Evolutionary conservation across 2,113 vertebrate genomes (phyloP).

Genomic region (Proteles cristata): DNA sequence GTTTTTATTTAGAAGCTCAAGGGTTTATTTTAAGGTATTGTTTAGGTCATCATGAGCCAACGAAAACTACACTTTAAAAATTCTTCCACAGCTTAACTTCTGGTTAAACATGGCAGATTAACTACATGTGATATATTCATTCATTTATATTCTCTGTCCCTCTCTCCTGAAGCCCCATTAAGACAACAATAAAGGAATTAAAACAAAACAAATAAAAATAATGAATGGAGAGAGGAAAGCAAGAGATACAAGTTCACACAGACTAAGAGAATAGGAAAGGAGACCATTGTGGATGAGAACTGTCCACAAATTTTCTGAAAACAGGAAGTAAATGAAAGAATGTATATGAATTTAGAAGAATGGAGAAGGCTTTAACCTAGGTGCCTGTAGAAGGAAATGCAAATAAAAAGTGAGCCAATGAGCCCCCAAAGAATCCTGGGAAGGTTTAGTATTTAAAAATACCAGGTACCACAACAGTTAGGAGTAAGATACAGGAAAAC

Average conservation of each 20-base stretch:
- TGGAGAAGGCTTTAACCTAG: not conserved
- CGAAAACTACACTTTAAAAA: not conserved
- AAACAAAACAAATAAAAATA: not conserved
- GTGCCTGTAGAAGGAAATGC: not conserved
- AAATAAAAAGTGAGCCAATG: not conserved
- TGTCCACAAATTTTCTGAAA: not conserved
- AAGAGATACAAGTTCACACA: not conserved
- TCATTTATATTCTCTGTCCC: not conserved
- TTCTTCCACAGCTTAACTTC: not conserved
- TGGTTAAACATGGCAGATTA: not conserved
- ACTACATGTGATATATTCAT: not conserved
- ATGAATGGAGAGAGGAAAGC: not conserved
- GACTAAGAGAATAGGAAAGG: not conserved
- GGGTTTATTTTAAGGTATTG: not conserved
- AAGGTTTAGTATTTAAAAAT: not conserved
- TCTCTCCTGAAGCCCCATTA: not conserved
- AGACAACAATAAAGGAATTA: slow-evolving; percentile 2
- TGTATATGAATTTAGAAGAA: not conserved
- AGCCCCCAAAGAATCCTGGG: not conserved
- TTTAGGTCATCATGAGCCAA: not conserved
- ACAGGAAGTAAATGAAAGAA: not conserved
- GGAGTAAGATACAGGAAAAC: not conserved
- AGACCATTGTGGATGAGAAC: not conserved
- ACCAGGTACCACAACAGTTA: not conserved
- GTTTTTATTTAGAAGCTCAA: slow-evolving; percentile 40